Evolutionary conservation across 2,797 vertebrate genomes (phyloP), one percentile per base, ranked within the genome.

Genomic region (Clarias platycephalus): DNA sequence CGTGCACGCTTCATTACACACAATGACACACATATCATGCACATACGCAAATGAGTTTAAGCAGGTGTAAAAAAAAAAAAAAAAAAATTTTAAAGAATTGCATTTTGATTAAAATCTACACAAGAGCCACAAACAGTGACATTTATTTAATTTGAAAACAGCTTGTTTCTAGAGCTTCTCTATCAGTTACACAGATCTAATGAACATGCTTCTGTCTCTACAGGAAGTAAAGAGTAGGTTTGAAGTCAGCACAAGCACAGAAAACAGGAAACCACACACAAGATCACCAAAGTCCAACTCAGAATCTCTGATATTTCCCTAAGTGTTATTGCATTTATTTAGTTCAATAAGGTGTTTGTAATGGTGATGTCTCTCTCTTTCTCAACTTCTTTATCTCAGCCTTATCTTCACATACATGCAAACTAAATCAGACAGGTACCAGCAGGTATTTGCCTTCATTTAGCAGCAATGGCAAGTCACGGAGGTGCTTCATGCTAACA

Each of bases 231-330:
- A 66, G 66, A 57, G 57, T 70, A 86, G 82, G 64, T 81, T 67
- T 71, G 63, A 82, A 72, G 57, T 82, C 53, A 83, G 31, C 72
- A 60, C n/a, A 44, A 5, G 37, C 72, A 40, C 44, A 84, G 70
- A 88, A 88, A 90, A 90, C 89, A 90, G 89, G 89, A 90, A 90
- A 86, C 88, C 88, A 72, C 89, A 86, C 13, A 24, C 53, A 87
- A 57, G 79, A 82, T 62, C 77, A 82, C 66, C 44, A 72, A 66
- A 85, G 84, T 88, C 85, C 83, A 81, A 80, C 75, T 24, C 55
- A 60, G 31, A 62, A 10, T 60, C 18, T 22, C 75, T 16, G 34
- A 62, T 66, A 40, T 66, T 64, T 80, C 40, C 60, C 40, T 20
- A 53, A 22, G 37, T 22, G 40, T 66, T 80, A 31, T 10, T 12